Percentiles rank a stretch among this genome's conserved stretches.
phyloP scores from a whole-genome alignment of 2,888 invertebrate genomes.

The Tinea pellionella region DNA sequence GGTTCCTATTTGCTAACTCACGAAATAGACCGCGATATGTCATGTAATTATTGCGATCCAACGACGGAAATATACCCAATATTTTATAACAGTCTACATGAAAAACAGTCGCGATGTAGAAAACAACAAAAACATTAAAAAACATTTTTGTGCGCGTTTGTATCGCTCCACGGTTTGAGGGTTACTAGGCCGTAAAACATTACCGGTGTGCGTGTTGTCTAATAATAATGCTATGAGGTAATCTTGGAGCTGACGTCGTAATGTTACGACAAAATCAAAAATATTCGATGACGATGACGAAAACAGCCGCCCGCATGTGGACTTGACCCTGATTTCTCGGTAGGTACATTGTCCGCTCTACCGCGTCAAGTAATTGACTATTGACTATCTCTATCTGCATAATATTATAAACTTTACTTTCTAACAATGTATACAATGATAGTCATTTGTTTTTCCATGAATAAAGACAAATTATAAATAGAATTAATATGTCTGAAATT shows the following conservation, averaged over 20 bases:
- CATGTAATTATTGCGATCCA: conserved; percentile 60
- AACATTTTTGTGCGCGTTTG: conserved; percentile 38
- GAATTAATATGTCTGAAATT: neutral
- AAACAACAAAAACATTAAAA: conserved; percentile 7
- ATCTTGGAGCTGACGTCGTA: conserved; percentile 46
- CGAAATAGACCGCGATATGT: conserved; percentile 61
- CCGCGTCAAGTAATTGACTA: neutral
- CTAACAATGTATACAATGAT: neutral
- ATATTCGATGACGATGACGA: conserved; percentile 45
- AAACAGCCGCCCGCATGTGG: conserved; percentile 23
- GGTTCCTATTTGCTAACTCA: conserved; percentile 59
- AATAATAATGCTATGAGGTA: conserved; percentile 66
- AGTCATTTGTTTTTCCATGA: neutral
- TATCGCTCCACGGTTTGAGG: conserved; percentile 38
- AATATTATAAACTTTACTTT: neutral
- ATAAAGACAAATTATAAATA: neutral
- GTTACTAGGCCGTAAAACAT: conserved; percentile 54
- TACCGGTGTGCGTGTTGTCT: conserved; percentile 46
- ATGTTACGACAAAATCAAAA: conserved; percentile 53
- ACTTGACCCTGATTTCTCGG: conserved; percentile 45
- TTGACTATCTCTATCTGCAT: neutral
- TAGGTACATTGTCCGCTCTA: conserved; percentile 10
- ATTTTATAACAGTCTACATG: conserved; percentile 51
- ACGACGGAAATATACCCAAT: conserved; percentile 64
- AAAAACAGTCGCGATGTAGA: conserved; percentile 28